Evolutionary conservation across 1,140 invertebrate genomes (phyloP), one percentile per base, ranked within the genome.

Genomic region (Zaprionus vittiger): DNA sequence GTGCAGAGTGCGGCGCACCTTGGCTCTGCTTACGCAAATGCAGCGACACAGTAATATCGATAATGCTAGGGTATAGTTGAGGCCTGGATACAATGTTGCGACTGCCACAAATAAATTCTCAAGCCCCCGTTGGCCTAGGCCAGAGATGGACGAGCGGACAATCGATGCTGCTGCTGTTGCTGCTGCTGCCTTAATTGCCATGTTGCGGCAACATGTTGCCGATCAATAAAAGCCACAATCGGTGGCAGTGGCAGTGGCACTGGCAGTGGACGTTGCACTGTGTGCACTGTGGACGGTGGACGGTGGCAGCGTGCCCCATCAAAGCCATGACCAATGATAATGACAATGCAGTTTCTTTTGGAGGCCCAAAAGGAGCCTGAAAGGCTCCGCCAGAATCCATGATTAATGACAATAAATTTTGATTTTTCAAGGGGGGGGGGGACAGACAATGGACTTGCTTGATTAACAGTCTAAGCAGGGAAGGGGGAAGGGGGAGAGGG

Each of bases 321-420:
- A 72, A 64, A 73, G 38, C 77, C 68, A 71, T 72, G 70, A 57
- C 57, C 70, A 81, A 80, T 80, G 79, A 80, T 81, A 82, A 85
- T 86, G 83, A 71, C 83, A 82, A 83, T 87, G 83, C 80, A 68
- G 70, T 64, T 63, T 52, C 47, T 14, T 52, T 52, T 52, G 17
- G 47, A 12, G 47, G 20, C 47, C 20, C 41, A 47, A 47, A 47
- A 47, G 41, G 41, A 47, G 41, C 41, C 41, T 9, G 41, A 47
- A 44, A 44, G 41, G 47, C 47, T 14, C 47, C 9, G 20, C 14
- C 41, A 47, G 65, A 47, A 70, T 68, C 85, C 81, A 90, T 90
- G 85, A 90, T 90, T 90, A 90, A 90, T 90, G 85, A 90, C 86
- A 90, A 90, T 90, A 90, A 90, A 90, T 90, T 89, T 90, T 85